Base-by-base conservation (phyloP, 2,888 invertebrate genomes). In the Junonia oenone region DNA sequence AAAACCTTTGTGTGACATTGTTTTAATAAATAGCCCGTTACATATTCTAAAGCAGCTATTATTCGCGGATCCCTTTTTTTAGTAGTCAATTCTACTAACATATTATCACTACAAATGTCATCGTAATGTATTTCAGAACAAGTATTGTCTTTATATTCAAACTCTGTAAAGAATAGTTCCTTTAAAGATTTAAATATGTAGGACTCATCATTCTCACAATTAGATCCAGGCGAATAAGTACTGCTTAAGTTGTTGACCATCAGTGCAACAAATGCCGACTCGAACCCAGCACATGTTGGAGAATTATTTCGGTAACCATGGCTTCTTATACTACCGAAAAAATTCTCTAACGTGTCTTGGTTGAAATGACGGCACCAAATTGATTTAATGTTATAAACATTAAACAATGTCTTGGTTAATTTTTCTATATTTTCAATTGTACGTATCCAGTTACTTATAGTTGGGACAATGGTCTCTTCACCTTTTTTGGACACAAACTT, bases 241-340 rank as follows among this genome's bases (percentile, higher is more conserved):
- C 37, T 46, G 22, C 47, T 54, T 40, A 51, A 33, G 45, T 54
- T 48, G 17, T 46, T 54, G n/a, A 54, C 22, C 15, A 54, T 26
- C 9, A 54, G 27, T 31, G 54, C 19, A 19, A 37, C 45, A 51
- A 55, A 55, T n/a, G 50, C 50, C 6, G 51, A 26, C n/a, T 50
- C 55, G 38, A 55, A 55, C 9, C 37, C 45, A 11, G 49, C 50
- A 45, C 50, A 50, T 9, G 50, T 46, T 11, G 55, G 55, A 31
- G 45, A 50, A 45, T 45, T 50, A 45, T 55, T 55, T 59, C 62
- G 14, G n/a, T 5, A 29, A 2, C 59, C 59, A 46, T 56, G 51
- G 14, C 38, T 55, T 35, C 57, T 35, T 17, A 59, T 52, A 33
- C 46, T 37, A 6, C 53, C 38, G 33, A 52, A 52, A 9, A 46